These are phyloP conservation scores for Aselliscus stoliczkanus DNA, from an alignment of 2,797 vertebrate species.

Conservation along the genomic window DNA sequence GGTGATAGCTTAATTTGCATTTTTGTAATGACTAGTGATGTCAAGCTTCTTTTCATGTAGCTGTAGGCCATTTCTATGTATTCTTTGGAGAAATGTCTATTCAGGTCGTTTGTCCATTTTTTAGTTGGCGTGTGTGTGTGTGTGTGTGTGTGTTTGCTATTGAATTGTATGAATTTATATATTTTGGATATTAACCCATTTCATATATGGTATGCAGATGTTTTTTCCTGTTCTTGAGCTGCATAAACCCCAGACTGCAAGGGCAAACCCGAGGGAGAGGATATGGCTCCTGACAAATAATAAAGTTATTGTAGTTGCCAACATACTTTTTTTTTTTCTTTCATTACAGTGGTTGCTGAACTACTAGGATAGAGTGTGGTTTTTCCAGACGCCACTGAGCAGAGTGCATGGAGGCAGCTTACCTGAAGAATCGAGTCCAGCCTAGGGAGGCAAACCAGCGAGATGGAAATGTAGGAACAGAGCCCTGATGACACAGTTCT, in stretches of 20 bases:
- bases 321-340: not conserved
- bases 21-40: not conserved
- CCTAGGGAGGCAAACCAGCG: not conserved
- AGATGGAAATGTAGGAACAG: not conserved
- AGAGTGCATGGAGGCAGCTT: not conserved
- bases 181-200: not conserved
- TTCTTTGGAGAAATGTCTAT: not conserved
- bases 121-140: not conserved
- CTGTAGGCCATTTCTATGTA: not conserved
- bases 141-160: not conserved
- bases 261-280: not conserved
- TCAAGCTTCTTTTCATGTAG: not conserved
- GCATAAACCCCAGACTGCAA: not conserved
- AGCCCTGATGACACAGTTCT: not conserved
- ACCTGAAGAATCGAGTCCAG: not conserved
- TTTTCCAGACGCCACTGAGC: not conserved
- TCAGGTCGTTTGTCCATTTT: not conserved
- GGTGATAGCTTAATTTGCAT: not conserved
- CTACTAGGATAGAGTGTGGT: not conserved
- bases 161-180: not conserved
- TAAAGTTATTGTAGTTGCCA: not conserved
- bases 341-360: not conserved
- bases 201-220: not conserved
- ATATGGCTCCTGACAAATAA: not conserved
- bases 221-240: not conserved